Evolutionary conservation across 2,113 vertebrate species (phyloP), one percentile per base, ranked within the genome.

Genomic region (Labrus mixtus): DNA sequence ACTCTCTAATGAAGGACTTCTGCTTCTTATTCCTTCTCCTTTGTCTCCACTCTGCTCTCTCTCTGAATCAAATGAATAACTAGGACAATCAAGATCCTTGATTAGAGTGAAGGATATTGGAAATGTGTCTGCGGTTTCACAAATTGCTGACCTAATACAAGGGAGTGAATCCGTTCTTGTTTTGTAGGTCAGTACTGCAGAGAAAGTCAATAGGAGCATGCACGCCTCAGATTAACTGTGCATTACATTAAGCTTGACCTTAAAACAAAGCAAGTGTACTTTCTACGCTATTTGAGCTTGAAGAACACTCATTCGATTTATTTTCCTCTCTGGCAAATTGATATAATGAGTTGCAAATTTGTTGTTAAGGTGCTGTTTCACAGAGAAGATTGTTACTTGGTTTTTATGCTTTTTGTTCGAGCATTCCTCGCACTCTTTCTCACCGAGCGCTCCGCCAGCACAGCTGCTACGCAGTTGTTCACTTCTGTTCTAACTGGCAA

Each of bases 401-500:
- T 37, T 79, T 76, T 76, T 50, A 37, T 73, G 33, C 78, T 80
- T 50, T 50, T 83, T 76, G 75, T 89, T 75, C 33, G 12, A 69
- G 67, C 55, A 15, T 75, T 76, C 39, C 57, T 48, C 43, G 19
- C 78, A 63, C 41, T 39, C 45, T 78, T 78, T 74, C 76, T 70
- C 74, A 84, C 41, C 11, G 15, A 67, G 43, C 4, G 37, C 81
- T 58, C 22, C n/a, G 78, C 82, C 79, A 84, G 76, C 73, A 76
- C 91, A 93, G 92, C 91, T 92, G 91, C 85, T 88, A 29, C 71
- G 76, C 90, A 91, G 90, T 93, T 92, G 90, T 87, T 89, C 81
- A 59, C 73, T 63, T 72, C 76, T 84, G 83, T 65, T 86, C 72
- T 58, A 51, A 58, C 84, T 91, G 87, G 90, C 88, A 84, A 82